Evolutionary conservation across 2,113 vertebrate genomes (phyloP), one percentile per base, ranked within the genome.

Genomic region (Syngnathus scovelli): DNA sequence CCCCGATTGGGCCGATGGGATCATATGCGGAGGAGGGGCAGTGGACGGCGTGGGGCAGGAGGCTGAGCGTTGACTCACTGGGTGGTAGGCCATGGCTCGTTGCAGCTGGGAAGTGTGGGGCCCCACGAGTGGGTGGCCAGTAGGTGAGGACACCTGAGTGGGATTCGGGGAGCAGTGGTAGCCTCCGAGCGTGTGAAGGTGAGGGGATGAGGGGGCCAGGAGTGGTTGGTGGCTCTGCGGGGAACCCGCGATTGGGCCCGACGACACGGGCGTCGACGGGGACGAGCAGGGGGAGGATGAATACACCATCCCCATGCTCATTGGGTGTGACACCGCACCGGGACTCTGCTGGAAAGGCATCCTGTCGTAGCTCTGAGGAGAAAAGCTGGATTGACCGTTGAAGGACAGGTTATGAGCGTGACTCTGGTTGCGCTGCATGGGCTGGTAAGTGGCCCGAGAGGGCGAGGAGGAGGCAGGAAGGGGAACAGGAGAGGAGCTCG

Each of bases 311-410:
- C 90, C 89, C 89, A 97, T 90, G 72, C 92, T 92, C 85, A 96
- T 87, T 71, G 93, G 85, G 78, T 90, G 92, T 83, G 89, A 91
- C 78, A 91, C 89, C 84, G 93, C 83, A 62, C 84, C 75, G 62
- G 90, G 80, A 82, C 93, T 94, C 67, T 94, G 92, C 39, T 93
- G 95, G 90, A 94, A 98, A 12, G 94, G 88, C 85, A 96, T 81
- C 23, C 91, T 66, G 77, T 98, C 93, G 56, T 95, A 99, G 79
- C 90, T 89, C 86, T 95, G 95, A 78, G 89, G 78, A 70, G 94
- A 89, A 91, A 96, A 93, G 92, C 91, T 91, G 64, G 92, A 78
- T 89, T 95, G 95, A 88, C 95, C 94, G 3, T 94, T 96, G 84
- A 93, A 97, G 56, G 93, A 67, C 66, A 94, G 75, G 18, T 62